These are phyloP conservation scores for Crotalus tigris DNA, from an alignment of 2,113 vertebrate species.

Conservation along the genomic window DNA sequence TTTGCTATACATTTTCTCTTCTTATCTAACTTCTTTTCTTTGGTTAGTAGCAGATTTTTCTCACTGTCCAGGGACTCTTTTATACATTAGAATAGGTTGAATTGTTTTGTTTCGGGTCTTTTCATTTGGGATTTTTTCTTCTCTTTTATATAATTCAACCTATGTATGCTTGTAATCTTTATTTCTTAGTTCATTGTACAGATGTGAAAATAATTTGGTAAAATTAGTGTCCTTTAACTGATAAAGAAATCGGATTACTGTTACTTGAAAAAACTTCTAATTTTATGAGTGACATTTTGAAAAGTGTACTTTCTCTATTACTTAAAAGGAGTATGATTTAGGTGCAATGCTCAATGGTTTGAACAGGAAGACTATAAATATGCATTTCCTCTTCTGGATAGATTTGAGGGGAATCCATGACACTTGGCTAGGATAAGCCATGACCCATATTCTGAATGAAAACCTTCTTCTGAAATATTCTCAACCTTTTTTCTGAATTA, in stretches of 20 bases:
- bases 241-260: background rate
- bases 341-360: background rate
- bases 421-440: background rate
- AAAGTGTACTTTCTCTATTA: background rate
- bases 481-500: background rate
- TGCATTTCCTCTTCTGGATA: background rate
- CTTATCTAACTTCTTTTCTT: background rate
- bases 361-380: background rate
- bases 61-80: background rate
- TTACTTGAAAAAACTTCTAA: background rate
- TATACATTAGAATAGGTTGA: background rate
- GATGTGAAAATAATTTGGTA: background rate
- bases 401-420: background rate
- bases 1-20: background rate
- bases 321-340: background rate
- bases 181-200: conserved; percentile 3
- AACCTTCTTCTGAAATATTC: background rate
- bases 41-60: background rate
- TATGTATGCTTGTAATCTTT: conserved; percentile 20
- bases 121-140: background rate
- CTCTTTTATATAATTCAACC: background rate
- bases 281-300: background rate
- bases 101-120: background rate
- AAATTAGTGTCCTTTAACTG: background rate
- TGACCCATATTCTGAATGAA: background rate